phyloP scores from a whole-genome alignment of 2,797 vertebrate species.

The Anguilla pacifica region DNA sequence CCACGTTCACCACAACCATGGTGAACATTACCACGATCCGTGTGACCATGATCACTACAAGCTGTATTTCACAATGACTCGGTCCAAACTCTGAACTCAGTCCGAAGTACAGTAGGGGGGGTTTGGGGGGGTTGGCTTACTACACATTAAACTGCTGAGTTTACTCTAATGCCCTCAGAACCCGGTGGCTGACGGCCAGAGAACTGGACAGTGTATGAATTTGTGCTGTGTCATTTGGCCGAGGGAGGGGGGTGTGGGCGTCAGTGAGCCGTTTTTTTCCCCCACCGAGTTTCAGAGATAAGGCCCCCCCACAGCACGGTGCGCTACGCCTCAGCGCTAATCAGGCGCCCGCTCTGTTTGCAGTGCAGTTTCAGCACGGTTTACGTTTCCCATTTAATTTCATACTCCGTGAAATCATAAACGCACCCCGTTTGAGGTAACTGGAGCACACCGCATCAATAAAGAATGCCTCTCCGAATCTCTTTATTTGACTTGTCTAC shows the following conservation, averaged over 20 bases:
- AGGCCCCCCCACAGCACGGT: not conserved
- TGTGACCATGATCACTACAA: not conserved
- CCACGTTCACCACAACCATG: not conserved
- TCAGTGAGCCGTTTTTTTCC: not conserved
- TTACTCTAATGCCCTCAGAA: too few relatives aligned
- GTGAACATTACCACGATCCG: not conserved
- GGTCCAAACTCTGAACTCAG: not conserved
- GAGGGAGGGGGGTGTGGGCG: not conserved
- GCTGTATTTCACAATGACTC: not conserved
- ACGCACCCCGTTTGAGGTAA: not conserved
- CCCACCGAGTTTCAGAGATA: not conserved
- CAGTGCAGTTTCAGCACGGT: too few relatives aligned
- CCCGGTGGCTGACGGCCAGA: not conserved
- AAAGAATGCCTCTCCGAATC: not conserved
- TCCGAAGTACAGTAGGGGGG: too few relatives aligned
- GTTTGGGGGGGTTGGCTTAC: too few relatives aligned
- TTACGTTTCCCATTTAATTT: too few relatives aligned
- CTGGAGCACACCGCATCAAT: not conserved
- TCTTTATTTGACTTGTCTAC: not conserved
- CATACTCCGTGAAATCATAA: too few relatives aligned
- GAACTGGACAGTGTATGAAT: not conserved
- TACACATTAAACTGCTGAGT: too few relatives aligned
- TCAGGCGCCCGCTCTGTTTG: too few relatives aligned
- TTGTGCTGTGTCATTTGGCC: not conserved
- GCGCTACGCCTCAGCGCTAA: too few relatives aligned